A percentile compares a stretch with the other conserved stretches of the same genome.
Conservation (phyloP, 2,797 vertebrate species). For the Syndactyla subalaris region DNA sequence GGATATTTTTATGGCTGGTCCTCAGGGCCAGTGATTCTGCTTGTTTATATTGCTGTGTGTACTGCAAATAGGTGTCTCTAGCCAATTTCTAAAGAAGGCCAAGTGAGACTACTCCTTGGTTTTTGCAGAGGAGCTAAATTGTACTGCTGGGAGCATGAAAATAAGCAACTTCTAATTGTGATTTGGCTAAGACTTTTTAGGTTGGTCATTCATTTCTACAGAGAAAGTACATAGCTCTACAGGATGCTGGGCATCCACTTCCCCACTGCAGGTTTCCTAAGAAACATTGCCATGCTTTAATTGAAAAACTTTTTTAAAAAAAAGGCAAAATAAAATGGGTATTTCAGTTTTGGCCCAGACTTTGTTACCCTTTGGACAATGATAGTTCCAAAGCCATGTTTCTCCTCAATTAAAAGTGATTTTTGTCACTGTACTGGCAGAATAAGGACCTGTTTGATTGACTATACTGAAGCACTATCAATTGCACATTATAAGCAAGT, state of each 20-base stretch:
- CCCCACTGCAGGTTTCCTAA: not conserved
- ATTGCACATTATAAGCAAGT: not conserved
- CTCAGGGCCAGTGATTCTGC: not conserved
- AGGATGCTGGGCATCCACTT: not conserved
- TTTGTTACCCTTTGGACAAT: not conserved
- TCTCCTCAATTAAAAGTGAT: not conserved
- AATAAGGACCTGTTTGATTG: not conserved
- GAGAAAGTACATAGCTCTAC: not conserved
- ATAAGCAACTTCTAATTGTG: not conserved
- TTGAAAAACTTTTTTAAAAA: not conserved
- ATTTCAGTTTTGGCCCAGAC: not conserved
- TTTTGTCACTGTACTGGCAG: not conserved
- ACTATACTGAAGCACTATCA: not conserved
- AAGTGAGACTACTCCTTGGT: not conserved
- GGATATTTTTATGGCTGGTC: slow-evolving; percentile 9
- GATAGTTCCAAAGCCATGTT: not conserved
- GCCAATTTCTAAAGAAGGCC: not conserved
- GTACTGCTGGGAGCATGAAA: not conserved
- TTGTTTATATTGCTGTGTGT: not conserved
- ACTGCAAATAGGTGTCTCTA: not conserved
- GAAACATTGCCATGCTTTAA: not conserved
- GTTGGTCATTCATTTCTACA: not conserved
- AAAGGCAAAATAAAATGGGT: not conserved
- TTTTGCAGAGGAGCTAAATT: not conserved
- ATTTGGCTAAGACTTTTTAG: not conserved